These are phyloP conservation scores for Henicopernis longicauda DNA, from an alignment of 2,113 vertebrate species.

Conservation along the genomic window DNA sequence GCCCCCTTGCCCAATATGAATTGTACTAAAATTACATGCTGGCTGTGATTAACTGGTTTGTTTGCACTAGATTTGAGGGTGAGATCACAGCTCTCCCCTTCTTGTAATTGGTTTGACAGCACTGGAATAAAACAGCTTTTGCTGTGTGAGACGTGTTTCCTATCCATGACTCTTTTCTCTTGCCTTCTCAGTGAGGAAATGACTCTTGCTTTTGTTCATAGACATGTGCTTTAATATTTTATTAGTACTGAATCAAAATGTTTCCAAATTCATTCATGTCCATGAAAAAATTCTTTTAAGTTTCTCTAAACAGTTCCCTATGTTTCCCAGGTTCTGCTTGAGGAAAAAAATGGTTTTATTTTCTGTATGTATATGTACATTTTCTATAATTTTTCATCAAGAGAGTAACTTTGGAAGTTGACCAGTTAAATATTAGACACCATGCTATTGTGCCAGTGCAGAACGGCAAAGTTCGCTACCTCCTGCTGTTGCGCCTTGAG, in stretches of 20 bases:
- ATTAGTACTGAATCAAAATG: background rate
- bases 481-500: background rate
- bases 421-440: background rate
- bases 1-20: background rate
- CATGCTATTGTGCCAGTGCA: background rate
- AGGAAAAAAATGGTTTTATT: background rate
- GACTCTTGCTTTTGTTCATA: background rate
- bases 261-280: background rate
- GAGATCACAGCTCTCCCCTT: background rate
- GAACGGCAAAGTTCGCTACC: background rate
- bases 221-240: background rate
- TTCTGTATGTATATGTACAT: background rate
- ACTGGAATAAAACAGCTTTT: background rate
- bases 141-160: background rate
- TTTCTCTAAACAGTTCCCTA: background rate
- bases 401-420: background rate
- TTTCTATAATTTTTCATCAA: background rate
- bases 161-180: background rate
- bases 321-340: background rate
- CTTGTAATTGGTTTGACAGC: background rate
- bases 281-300: background rate
- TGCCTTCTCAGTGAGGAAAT: background rate
- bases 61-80: background rate
- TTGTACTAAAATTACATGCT: background rate
- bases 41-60: background rate